A percentile compares a stretch with the other conserved stretches of the same genome.
Evolutionary conservation across 2,888 invertebrate species (phyloP).

Genomic region (Mallateleia sp.): DNA sequence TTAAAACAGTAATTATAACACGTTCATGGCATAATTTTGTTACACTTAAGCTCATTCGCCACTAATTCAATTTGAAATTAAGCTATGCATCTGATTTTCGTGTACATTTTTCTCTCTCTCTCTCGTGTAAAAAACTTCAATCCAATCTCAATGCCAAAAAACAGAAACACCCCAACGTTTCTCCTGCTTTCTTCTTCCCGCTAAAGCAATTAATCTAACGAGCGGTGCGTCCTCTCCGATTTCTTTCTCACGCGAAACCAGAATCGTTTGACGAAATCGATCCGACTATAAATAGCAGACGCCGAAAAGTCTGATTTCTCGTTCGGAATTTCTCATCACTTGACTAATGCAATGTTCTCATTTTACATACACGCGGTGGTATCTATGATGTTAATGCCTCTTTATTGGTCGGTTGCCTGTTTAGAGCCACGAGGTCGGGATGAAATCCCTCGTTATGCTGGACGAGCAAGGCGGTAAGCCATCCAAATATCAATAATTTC

Average conservation of each 20-base stretch:
- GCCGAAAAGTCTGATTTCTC: constrained; percentile 26
- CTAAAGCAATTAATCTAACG: neutral
- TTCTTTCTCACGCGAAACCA: neutral
- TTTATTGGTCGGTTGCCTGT: constrained; percentile 91
- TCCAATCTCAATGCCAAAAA: neutral
- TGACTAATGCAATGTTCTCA: constrained; percentile 68
- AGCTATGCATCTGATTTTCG: too few species aligned
- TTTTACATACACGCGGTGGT: constrained; percentile 79
- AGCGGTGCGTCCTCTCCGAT: neutral
- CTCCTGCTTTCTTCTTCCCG: neutral
- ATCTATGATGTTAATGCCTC: constrained; percentile 87
- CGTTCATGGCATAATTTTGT: too few species aligned
- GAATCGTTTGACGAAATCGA: constrained; percentile 1
- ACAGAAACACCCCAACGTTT: neutral
- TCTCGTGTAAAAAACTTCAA: too few species aligned
- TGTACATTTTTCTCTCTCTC: too few species aligned
- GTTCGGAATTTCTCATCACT: constrained; percentile 60
- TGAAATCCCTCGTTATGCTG: constrained; percentile 99
- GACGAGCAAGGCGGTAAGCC: constrained; percentile 99
- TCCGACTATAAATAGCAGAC: neutral
- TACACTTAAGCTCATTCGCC: too few species aligned
- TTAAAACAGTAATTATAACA: too few species aligned
- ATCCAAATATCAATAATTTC: constrained; percentile 87
- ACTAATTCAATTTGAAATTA: too few species aligned
- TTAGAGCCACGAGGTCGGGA: constrained; percentile 99